Evolutionary conservation across 2,888 invertebrate species (phyloP).

Genomic region (Alcis repandata): DNA sequence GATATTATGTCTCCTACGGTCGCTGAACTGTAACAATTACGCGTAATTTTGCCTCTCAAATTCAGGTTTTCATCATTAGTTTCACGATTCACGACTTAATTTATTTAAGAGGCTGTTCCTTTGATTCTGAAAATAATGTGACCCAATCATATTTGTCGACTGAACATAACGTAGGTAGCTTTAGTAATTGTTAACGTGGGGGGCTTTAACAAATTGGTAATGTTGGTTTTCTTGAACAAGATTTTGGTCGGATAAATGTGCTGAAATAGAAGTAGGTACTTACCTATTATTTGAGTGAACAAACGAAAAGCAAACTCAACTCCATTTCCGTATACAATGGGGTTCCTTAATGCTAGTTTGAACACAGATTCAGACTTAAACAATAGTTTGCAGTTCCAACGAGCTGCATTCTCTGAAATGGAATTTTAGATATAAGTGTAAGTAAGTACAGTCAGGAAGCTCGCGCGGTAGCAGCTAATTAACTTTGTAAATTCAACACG

Average conservation of each 20-base stretch:
- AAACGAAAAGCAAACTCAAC: conserved; percentile 5
- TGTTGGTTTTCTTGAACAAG: not conserved
- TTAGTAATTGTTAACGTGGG: not conserved
- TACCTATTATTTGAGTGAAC: conserved; percentile 2
- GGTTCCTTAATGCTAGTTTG: conserved; percentile 16
- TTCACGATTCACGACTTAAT: not conserved
- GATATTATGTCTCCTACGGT: conserved; percentile 38
- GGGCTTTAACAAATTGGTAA: not conserved
- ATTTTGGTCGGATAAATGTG: not conserved
- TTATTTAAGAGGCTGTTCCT: not conserved
- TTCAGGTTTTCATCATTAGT: not conserved
- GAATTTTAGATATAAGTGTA: conserved; percentile 8
- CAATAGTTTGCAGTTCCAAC: conserved; percentile 19
- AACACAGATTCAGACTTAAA: conserved; percentile 28
- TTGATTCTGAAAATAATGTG: not conserved
- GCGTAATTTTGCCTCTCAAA: not conserved
- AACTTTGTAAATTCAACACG: conserved; percentile 21
- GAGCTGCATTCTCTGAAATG: conserved; percentile 7
- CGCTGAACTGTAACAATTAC: not conserved
- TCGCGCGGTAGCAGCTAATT: conserved; percentile 18
- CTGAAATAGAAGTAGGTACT: not conserved
- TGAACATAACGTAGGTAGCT: not conserved
- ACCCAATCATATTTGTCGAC: not conserved
- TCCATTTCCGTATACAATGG: not conserved
- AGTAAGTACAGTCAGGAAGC: not conserved